Percentiles rank a stretch among this genome's conserved stretches.
Evolutionary conservation across 2,797 vertebrate species (phyloP).

Genomic region (Allobates femoralis): DNA sequence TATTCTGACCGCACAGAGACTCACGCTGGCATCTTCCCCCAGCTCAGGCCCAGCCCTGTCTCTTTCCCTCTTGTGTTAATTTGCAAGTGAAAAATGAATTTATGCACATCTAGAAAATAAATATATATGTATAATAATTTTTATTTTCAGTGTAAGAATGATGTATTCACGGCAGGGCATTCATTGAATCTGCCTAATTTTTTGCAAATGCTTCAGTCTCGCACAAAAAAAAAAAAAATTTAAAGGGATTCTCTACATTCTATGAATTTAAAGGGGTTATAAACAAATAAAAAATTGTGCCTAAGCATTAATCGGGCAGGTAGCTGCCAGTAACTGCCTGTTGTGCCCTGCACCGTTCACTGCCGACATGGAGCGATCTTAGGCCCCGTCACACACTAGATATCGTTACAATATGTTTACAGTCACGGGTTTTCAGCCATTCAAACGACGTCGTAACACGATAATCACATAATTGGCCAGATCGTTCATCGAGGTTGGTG

Average conservation of each 20-base stretch:
- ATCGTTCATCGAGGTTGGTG: no score
- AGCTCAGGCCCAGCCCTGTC: conserved; percentile 14
- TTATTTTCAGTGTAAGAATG: neutral
- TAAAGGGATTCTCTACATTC: neutral
- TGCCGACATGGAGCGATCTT: no score
- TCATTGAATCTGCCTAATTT: neutral
- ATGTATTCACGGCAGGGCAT: neutral
- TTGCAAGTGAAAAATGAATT: conserved; percentile 17
- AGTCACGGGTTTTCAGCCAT: no score
- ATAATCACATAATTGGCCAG: no score
- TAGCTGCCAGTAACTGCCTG: no score
- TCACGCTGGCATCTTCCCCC: conserved; percentile 38
- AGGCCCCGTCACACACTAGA: no score
- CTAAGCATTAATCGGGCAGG: no score
- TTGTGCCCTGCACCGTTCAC: no score
- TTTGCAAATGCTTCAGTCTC: neutral
- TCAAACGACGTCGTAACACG: no score
- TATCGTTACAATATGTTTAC: no score
- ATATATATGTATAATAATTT: neutral
- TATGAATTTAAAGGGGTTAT: no score
- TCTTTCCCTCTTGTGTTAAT: conserved; percentile 6
- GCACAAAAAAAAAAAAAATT: neutral
- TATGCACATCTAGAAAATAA: neutral
- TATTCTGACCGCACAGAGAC: conserved; percentile 45
- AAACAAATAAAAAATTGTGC: no score